These are phyloP conservation scores for Philereme vetulata DNA, from an alignment of 2,888 invertebrate species.

Conservation along the genomic window DNA sequence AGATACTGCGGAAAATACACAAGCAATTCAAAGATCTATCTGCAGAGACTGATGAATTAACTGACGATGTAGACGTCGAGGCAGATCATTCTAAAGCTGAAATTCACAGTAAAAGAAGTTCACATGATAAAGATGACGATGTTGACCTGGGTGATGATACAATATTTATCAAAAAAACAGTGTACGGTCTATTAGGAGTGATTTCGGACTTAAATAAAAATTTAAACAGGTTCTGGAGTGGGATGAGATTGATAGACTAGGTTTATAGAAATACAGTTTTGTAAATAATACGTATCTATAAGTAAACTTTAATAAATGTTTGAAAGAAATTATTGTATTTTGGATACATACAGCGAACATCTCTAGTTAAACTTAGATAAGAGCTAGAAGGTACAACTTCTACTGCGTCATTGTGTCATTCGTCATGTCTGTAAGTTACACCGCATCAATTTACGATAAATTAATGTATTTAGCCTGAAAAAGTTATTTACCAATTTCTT, in stretches of 20 bases:
- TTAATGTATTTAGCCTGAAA: slow-evolving; percentile 88
- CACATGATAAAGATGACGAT: slow-evolving; percentile 50
- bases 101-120: slow-evolving; percentile 1
- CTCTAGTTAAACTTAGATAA: no score
- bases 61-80: slow-evolving; percentile 30
- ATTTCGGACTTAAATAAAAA: slow-evolving; percentile 68
- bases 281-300: slow-evolving; percentile 17
- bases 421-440: no score
- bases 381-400: no score
- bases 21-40: slow-evolving; percentile 54
- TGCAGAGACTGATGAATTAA: slow-evolving; percentile 40
- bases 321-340: slow-evolving; percentile 13
- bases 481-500: slow-evolving; percentile 85
- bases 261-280: slow-evolving; percentile 39
- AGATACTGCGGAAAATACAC: slow-evolving; percentile 58
- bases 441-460: slow-evolving; percentile 76
- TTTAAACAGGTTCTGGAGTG: slow-evolving; percentile 64
- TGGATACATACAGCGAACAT: slow-evolving; percentile 9
- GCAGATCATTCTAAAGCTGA: slow-evolving; percentile 32
- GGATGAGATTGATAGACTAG: slow-evolving; percentile 64
- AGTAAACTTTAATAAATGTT: slow-evolving; percentile 1
- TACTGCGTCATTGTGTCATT: no score
- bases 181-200: slow-evolving; percentile 57
- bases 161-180: slow-evolving; percentile 60
- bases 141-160: slow-evolving; percentile 38